Conservation (phyloP, 2,888 invertebrate genomes). For the Drosophila fungiperda region DNA sequence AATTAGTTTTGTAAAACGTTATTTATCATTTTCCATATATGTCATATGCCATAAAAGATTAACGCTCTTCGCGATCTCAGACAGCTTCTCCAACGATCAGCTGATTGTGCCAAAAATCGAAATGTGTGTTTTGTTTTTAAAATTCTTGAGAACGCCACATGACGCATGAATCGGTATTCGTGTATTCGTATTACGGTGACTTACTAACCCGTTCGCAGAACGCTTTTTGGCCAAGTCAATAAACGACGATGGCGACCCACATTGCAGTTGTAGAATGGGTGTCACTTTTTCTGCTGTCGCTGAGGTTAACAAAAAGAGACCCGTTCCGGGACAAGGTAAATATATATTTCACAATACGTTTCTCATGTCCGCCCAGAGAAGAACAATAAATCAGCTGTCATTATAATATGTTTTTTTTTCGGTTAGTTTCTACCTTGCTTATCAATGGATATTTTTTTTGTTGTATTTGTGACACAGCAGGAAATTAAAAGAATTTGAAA, state of each 20-base stretch:
- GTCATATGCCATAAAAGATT: neutral
- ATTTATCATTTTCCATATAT: neutral
- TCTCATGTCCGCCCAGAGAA: conserved; percentile 1
- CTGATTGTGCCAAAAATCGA: conserved; percentile 27
- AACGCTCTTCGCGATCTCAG: neutral
- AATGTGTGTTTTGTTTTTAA: neutral
- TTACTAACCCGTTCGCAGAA: conserved; percentile 67
- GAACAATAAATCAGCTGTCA: conserved; percentile 66
- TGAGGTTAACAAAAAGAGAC: conserved; percentile 61
- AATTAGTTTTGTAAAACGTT: conserved; percentile 1
- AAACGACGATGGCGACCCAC: conserved; percentile 70
- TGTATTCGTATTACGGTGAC: conserved; percentile 43
- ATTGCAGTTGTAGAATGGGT: conserved; percentile 55
- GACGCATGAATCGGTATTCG: conserved; percentile 52
- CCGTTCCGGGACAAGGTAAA: conserved; percentile 56
- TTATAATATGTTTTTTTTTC: conserved; percentile 9
- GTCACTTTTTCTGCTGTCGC: conserved; percentile 43
- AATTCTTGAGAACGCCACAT: conserved; percentile 50
- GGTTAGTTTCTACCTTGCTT: conserved; percentile 17
- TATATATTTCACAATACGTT: conserved; percentile 28
- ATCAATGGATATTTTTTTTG: conserved; percentile 30
- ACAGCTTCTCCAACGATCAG: conserved; percentile 29
- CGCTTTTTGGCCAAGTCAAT: conserved; percentile 61
- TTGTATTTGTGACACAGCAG: conserved; percentile 25
- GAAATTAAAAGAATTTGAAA: conserved; percentile 63